Percentiles rank a stretch among this genome's conserved stretches.
Evolutionary conservation across 2,113 vertebrate species (phyloP).

Genomic region (Pao palembangensis): DNA sequence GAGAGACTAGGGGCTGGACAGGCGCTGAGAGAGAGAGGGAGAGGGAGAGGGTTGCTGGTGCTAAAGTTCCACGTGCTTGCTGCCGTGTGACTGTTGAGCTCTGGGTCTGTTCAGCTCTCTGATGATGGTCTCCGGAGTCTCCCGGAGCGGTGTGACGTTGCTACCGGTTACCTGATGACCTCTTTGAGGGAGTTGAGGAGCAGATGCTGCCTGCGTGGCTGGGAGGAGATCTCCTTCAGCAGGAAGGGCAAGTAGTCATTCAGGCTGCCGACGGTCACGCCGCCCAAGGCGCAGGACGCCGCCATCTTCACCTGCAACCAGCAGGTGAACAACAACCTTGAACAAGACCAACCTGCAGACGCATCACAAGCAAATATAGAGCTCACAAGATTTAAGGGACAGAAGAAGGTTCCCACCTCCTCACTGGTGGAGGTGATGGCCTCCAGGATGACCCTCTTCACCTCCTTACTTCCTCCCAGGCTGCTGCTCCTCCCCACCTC

Average conservation of each 20-base stretch:
- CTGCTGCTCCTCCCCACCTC: conserved; percentile 98
- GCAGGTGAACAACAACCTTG: no score
- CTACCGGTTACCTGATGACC: conserved; percentile 88
- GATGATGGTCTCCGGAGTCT: no score
- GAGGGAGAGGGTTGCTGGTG: no score
- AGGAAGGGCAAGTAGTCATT: conserved; percentile 98
- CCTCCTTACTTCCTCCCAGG: conserved; percentile 92
- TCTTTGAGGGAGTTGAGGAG: conserved; percentile 97
- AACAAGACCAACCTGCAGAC: no score
- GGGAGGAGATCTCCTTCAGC: conserved; percentile 97
- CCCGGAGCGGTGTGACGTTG: no score
- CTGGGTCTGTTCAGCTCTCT: no score
- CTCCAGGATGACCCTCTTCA: conserved; percentile 95
- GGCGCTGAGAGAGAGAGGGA: conserved; percentile 76
- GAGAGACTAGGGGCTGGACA: conserved; percentile 82
- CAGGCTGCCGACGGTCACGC: conserved; percentile 96
- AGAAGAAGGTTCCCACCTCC: conserved; percentile 71
- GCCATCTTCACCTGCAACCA: conserved; percentile 84
- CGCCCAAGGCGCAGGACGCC: conserved; percentile 93
- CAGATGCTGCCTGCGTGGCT: conserved; percentile 86
- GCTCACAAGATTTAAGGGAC: no score
- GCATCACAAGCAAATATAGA: no score
- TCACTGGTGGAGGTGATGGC: conserved; percentile 97
- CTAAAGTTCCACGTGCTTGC: no score
- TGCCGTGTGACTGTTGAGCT: no score